A percentile compares a stretch with the other conserved stretches of the same genome.
These are phyloP conservation scores for Drosophila neocordata DNA, from an alignment of 1,140 invertebrate species.

Conservation along the genomic window DNA sequence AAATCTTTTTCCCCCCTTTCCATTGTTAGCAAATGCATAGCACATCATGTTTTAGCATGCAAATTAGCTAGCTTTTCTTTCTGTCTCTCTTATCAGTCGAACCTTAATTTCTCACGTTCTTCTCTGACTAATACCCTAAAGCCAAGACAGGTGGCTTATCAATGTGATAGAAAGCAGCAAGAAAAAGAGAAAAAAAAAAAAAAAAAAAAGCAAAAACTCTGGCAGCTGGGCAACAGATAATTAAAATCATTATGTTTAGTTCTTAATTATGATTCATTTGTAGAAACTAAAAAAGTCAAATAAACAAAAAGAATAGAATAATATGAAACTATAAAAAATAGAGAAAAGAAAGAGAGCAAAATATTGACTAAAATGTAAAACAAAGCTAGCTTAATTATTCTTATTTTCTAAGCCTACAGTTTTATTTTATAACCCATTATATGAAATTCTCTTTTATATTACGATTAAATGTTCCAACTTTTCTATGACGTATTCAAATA, in stretches of 20 bases:
- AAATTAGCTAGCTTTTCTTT: background rate
- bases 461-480: too few species aligned
- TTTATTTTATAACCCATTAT: too few species aligned
- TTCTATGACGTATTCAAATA: too few species aligned
- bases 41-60: background rate
- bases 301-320: background rate
- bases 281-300: background rate
- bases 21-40: too few species aligned
- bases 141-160: slow-evolving; percentile 61
- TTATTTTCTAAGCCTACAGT: too few species aligned
- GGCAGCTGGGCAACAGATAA: background rate
- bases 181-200: background rate
- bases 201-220: background rate
- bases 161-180: slow-evolving; percentile 12
- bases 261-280: background rate
- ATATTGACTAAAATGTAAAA: background rate
- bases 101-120: slow-evolving; percentile 67
- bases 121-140: slow-evolving; percentile 60
- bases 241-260: background rate
- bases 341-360: too few species aligned
- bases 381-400: too few species aligned
- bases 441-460: too few species aligned
- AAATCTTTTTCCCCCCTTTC: background rate
- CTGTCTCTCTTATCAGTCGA: slow-evolving; percentile 44
- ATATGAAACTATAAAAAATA: too few species aligned